These are phyloP conservation scores for Apamea crenata DNA, from an alignment of 2,888 invertebrate genomes.

Conservation along the genomic window DNA sequence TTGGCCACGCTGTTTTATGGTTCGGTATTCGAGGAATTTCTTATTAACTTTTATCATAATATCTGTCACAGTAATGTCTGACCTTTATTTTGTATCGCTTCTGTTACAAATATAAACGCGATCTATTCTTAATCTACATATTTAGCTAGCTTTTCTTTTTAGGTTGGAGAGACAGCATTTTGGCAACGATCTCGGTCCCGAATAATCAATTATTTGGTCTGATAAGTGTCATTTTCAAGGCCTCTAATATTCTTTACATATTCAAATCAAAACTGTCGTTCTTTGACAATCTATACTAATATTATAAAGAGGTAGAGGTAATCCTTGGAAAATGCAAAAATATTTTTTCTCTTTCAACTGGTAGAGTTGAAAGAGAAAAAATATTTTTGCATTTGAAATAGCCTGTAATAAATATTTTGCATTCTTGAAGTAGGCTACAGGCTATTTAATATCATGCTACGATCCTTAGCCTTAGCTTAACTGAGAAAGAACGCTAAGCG, in stretches of 20 bases:
- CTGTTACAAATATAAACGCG: not conserved
- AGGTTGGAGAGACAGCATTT: not conserved
- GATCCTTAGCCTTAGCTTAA: too few species aligned
- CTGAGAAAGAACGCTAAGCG: too few species aligned
- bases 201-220: not conserved
- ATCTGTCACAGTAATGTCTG: conserved; percentile 16
- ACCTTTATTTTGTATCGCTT: conserved; percentile 18
- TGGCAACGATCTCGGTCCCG: not conserved
- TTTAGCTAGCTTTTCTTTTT: not conserved
- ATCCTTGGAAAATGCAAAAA: too few species aligned
- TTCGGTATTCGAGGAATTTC: conserved; percentile 19
- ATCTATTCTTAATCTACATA: conserved; percentile 4
- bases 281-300: not conserved
- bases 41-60: conserved; percentile 36
- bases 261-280: not conserved
- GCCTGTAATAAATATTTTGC: too few species aligned
- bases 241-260: too few species aligned
- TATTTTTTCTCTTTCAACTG: too few species aligned
- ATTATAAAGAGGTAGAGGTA: too few species aligned
- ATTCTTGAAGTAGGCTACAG: too few species aligned
- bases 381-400: too few species aligned
- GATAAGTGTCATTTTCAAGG: not conserved
- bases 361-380: too few species aligned
- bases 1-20: conserved; percentile 29
- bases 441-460: too few species aligned